Evolutionary conservation across 2,113 vertebrate genomes (phyloP).

Genomic region (Lichenostomus cassidix): DNA sequence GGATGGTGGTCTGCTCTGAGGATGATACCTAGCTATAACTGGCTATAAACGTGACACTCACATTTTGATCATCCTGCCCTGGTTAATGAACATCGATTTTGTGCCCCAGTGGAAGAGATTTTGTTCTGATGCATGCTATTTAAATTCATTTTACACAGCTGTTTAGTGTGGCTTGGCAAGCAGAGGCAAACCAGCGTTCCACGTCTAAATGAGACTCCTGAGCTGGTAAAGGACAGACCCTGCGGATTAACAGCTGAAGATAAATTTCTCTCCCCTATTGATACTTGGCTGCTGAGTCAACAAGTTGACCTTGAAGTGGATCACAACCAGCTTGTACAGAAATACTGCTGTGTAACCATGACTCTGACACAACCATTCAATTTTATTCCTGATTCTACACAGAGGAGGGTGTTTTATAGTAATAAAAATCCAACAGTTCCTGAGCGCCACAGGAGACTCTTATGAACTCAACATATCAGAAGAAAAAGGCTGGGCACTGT

Average conservation of each 20-base stretch:
- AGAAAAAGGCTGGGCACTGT: not conserved
- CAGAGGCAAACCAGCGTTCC: constrained; percentile 5
- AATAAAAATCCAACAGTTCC: not conserved
- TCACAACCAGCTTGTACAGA: not conserved
- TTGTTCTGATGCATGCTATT: constrained; percentile 60
- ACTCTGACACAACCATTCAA: not conserved
- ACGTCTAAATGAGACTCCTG: constrained; percentile 40
- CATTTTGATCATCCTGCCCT: constrained; percentile 36
- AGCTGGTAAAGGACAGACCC: constrained; percentile 27
- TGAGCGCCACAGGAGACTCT: not conserved
- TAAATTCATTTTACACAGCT: constrained; percentile 72
- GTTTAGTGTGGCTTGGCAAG: constrained; percentile 65
- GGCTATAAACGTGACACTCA: not conserved
- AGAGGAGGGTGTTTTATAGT: not conserved
- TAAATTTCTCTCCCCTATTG: not conserved
- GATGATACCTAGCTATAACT: constrained; percentile 21
- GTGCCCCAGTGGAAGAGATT: constrained; percentile 62
- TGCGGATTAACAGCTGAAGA: constrained; percentile 39
- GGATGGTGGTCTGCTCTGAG: not conserved
- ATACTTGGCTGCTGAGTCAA: not conserved
- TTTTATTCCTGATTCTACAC: not conserved
- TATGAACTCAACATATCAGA: not conserved
- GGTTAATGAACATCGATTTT: constrained; percentile 71
- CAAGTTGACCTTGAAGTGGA: constrained; percentile 34
- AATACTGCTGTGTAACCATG: not conserved